A percentile compares a stretch with the other conserved stretches of the same genome.
Conservation (phyloP, 2,797 vertebrate species). For the Dicrostonyx torquatus region DNA sequence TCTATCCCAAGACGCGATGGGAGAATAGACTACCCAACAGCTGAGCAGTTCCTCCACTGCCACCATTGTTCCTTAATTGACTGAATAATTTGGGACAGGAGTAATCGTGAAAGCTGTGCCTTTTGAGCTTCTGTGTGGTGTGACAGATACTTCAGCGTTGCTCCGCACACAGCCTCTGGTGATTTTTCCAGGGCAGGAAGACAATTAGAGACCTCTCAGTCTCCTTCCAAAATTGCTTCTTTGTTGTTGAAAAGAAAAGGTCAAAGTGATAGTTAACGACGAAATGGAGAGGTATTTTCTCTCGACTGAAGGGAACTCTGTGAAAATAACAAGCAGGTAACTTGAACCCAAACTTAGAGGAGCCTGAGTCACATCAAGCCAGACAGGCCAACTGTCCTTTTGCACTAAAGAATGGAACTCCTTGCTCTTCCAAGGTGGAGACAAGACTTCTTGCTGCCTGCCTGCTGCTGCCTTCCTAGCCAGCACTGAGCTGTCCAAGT, state of each 20-base stretch:
- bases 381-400: neutral
- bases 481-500: neutral
- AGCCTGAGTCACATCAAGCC: neutral
- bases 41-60: neutral
- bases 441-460: neutral
- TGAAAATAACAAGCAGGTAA: constrained; percentile 38
- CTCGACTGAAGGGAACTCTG: neutral
- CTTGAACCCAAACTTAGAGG: constrained; percentile 4
- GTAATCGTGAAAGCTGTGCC: neutral
- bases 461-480: neutral
- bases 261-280: constrained; percentile 40
- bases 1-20: neutral
- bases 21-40: neutral
- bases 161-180: neutral
- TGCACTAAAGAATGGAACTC: neutral
- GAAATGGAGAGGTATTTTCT: constrained; percentile 57
- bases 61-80: neutral
- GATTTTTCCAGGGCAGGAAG: neutral
- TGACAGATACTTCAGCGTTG: neutral
- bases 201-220: neutral
- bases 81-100: neutral
- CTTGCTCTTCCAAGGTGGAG: neutral
- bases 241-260: neutral
- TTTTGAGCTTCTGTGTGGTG: neutral
- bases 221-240: constrained; percentile 23